Base-by-base conservation (phyloP, 2,888 invertebrate species). In the Brenthis daphne region DNA sequence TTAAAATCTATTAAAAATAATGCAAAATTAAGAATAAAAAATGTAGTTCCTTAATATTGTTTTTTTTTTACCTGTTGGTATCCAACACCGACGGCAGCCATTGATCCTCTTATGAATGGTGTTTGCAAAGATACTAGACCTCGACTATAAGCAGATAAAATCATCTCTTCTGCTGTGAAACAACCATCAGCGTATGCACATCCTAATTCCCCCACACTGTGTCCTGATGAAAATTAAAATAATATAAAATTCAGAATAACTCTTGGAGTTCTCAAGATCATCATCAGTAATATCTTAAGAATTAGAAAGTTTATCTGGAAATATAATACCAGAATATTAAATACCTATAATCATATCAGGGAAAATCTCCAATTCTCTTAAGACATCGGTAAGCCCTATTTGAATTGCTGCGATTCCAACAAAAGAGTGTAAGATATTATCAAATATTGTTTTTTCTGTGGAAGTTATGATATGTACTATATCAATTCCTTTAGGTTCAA, bases 51-150 rank as follows among this genome's bases (percentile, higher is more conserved):
- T 43, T 43, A 11, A 43, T 43, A 43, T 43, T 1, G 8, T 37
- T 37, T 8, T 43, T 8, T 43, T 2, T 29, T 96, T 95, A 95
- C 93, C 58, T 94, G 82, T 64, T 91, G 80, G 73, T 92, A 94
- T 2, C 94, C 94, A 33, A 95, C 75, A 0, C 97, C 98, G 12
- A 98, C 94, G 3, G 98, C 97, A 20, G 98, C 98, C 98, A 98
- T 98, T 13, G 96, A 95, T 20, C 97, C 97, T 2, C 83, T 85
- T 51, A 96, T 94, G 70, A 96, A 92, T 16, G 94, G 92, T 1
- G 95, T 94, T 73, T 96, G 94, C 16, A 95, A 74, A 14, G 96
- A 96, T 2, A 96, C 95, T 68, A 94, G 89, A 1, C 97, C 97
- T 72, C 98, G 94, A 80, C 95, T 96, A 85, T 97, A 98, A 0